Percentiles rank a stretch among this genome's conserved stretches.
These are phyloP conservation scores for Narcine bancroftii DNA, from an alignment of 2,113 vertebrate species.

Conservation along the genomic window DNA sequence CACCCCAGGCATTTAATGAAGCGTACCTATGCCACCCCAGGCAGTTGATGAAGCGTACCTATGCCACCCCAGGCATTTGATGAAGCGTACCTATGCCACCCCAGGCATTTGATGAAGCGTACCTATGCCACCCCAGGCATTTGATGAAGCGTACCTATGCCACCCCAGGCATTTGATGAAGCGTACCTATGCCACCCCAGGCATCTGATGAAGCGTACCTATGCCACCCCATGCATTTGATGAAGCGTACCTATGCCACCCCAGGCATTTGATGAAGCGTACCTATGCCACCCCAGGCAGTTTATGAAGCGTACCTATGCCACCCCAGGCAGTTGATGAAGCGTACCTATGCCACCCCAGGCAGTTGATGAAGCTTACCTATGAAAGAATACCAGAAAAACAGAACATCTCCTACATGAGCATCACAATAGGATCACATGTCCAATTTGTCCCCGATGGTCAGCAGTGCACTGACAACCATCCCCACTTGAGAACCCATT, in stretches of 20 bases:
- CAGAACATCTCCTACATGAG: background rate
- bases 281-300: too few relatives aligned
- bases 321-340: background rate
- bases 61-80: background rate
- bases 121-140: background rate
- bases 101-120: background rate
- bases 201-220: background rate
- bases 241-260: background rate
- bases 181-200: too few relatives aligned
- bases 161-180: background rate
- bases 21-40: too few relatives aligned
- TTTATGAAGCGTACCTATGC: background rate
- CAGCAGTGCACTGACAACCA: background rate
- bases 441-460: background rate
- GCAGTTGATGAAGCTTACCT: background rate
- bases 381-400: background rate
- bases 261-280: background rate
- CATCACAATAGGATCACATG: background rate
- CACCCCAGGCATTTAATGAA: background rate
- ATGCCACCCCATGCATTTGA: background rate
- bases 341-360: too few relatives aligned
- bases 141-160: background rate
- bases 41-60: background rate
- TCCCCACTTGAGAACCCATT: background rate
- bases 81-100: background rate